phyloP scores from a whole-genome alignment of 1,140 invertebrate genomes.

The Asbolus verrucosus region DNA sequence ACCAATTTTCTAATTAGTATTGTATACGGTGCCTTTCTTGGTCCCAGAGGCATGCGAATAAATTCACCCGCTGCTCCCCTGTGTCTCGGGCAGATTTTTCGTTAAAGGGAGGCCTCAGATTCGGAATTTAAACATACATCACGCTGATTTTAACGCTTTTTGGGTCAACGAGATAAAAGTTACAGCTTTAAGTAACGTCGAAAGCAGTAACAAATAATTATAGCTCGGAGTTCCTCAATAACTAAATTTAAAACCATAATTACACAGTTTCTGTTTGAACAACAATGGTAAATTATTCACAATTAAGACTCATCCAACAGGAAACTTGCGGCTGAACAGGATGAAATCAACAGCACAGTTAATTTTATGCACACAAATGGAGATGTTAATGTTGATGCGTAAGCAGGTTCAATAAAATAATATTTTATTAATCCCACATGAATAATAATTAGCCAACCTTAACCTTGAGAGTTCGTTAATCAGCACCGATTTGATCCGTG shows the following conservation, averaged over 20 bases:
- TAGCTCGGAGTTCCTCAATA: neutral
- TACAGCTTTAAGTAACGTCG: too few relatives aligned
- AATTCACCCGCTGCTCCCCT: too few relatives aligned
- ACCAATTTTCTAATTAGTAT: too few relatives aligned
- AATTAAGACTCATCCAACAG: conserved; percentile 12
- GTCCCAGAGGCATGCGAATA: too few relatives aligned
- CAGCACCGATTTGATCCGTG: conserved; percentile 2
- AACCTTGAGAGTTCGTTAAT: neutral
- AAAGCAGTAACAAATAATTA: too few relatives aligned
- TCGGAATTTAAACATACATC: too few relatives aligned
- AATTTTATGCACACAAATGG: conserved; percentile 24
- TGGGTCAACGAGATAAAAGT: too few relatives aligned
- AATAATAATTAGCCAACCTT: conserved; percentile 13
- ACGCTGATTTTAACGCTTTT: too few relatives aligned
- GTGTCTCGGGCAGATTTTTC: too few relatives aligned
- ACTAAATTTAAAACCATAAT: neutral
- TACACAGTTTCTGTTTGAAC: conserved; percentile 22
- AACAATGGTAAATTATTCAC: conserved; percentile 29
- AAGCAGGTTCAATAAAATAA: neutral
- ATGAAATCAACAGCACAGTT: neutral
- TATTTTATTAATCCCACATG: conserved; percentile 18
- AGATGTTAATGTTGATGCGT: conserved; percentile 7
- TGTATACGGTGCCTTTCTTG: too few relatives aligned
- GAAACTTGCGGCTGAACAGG: conserved; percentile 3
- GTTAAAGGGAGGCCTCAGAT: too few relatives aligned